A percentile compares a stretch with the other conserved stretches of the same genome.
phyloP scores from a whole-genome alignment of 2,888 invertebrate species.

The Aphidoletes aphidimyza region DNA sequence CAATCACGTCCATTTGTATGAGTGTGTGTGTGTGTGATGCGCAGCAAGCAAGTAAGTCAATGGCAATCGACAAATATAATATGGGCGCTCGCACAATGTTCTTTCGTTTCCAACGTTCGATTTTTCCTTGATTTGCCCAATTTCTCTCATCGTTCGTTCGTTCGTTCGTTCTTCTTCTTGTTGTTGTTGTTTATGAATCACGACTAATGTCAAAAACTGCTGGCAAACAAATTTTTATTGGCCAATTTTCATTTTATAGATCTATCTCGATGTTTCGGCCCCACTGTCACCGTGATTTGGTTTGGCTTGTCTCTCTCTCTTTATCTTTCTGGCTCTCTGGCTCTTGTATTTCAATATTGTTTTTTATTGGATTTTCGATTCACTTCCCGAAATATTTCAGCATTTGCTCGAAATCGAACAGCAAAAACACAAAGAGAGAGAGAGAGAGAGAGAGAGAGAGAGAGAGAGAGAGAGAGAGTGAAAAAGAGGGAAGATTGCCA shows the following conservation, averaged over 20 bases:
- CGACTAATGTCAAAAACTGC: conserved; percentile 53
- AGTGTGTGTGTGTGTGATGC: too few species aligned
- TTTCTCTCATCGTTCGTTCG: too few species aligned
- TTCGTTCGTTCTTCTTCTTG: too few species aligned
- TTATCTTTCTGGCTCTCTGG: too few species aligned
- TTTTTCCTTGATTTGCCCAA: too few species aligned
- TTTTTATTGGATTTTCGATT: not conserved
- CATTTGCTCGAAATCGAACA: not conserved
- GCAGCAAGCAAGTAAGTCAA: not conserved
- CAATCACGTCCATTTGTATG: conserved; percentile 48
- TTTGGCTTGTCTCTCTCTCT: not conserved
- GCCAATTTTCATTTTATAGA: conserved; percentile 34
- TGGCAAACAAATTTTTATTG: conserved; percentile 43
- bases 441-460: too few species aligned
- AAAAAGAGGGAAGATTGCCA: too few species aligned
- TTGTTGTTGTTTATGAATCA: conserved; percentile 52
- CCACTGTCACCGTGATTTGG: not conserved
- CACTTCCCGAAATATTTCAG: too few species aligned
- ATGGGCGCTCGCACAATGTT: not conserved
- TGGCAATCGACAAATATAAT: not conserved
- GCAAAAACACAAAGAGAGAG: not conserved
- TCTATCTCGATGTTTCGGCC: not conserved
- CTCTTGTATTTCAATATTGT: too few species aligned
- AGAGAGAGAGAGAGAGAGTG: not conserved
- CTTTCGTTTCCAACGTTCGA: not conserved